Evolutionary conservation across 1,140 invertebrate genomes (phyloP).

Genomic region (Aethina tumida): DNA sequence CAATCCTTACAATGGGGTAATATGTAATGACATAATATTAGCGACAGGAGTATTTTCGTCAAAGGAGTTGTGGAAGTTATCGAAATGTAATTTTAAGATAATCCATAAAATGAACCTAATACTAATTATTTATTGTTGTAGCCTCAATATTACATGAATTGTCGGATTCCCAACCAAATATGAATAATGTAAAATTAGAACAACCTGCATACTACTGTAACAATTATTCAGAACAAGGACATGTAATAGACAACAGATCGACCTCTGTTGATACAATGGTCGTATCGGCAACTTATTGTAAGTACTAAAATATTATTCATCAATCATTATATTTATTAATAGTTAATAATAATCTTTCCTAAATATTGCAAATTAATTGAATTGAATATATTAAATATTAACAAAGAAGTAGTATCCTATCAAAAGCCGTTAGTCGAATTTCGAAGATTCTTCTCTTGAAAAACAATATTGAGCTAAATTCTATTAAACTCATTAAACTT

Average conservation of each 20-base stretch:
- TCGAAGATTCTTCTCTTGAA: no score
- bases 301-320: conserved; percentile 27
- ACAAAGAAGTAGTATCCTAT: no score
- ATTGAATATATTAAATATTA: no score
- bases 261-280: conserved; percentile 42
- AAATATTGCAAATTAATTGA: no score
- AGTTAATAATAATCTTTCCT: no score
- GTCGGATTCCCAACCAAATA: conserved; percentile 63
- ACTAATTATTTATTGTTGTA: conserved; percentile 48
- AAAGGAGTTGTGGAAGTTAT: conserved; percentile 93
- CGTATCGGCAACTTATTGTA: conserved; percentile 51
- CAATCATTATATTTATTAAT: no score
- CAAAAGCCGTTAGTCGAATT: no score
- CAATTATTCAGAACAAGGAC: conserved; percentile 70
- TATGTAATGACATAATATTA: conserved; percentile 97
- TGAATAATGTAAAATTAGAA: conserved; percentile 84
- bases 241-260: conserved; percentile 39
- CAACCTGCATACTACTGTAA: conserved; percentile 84
- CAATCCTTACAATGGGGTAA: conserved; percentile 94
- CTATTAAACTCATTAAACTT: no score
- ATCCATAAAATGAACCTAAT: conserved; percentile 4
- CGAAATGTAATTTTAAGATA: conserved; percentile 67
- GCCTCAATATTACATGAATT: conserved; percentile 90
- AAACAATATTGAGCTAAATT: no score
- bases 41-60: conserved; percentile 97